A percentile compares a stretch with the other conserved stretches of the same genome.
Conservation (phyloP, 2,797 vertebrate species). For the Cossypha polioptera region DNA sequence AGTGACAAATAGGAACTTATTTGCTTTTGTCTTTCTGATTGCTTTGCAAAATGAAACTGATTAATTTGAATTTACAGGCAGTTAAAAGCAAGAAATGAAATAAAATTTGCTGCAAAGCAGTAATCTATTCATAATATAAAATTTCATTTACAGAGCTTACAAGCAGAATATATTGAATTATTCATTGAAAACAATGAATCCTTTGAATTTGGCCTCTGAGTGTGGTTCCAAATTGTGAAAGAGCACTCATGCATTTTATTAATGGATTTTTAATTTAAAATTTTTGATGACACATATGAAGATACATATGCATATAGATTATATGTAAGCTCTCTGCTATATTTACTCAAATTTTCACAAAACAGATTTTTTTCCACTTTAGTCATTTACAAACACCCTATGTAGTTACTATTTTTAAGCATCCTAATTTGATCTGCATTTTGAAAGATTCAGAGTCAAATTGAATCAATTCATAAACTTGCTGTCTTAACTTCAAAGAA, state of each 20-base stretch:
- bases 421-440: neutral
- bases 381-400: neutral
- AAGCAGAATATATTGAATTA: neutral
- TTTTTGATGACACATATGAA: neutral
- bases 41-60: neutral
- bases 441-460: neutral
- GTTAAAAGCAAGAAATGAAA: slow-evolving; percentile 5
- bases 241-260: neutral
- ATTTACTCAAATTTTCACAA: neutral
- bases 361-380: neutral
- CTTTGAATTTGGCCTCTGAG: neutral
- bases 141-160: neutral
- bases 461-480: neutral
- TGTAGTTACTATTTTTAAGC: neutral
- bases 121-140: neutral
- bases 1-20: neutral
- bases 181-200: neutral
- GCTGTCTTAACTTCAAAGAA: neutral
- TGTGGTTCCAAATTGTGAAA: neutral
- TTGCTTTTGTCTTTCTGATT: neutral
- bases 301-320: neutral
- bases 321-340: neutral
- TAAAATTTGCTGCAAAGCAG: neutral
- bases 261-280: neutral
- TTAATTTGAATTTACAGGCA: neutral